phyloP scores from a whole-genome alignment of 2,888 invertebrate genomes.

The Steinernema carpocapsae region DNA sequence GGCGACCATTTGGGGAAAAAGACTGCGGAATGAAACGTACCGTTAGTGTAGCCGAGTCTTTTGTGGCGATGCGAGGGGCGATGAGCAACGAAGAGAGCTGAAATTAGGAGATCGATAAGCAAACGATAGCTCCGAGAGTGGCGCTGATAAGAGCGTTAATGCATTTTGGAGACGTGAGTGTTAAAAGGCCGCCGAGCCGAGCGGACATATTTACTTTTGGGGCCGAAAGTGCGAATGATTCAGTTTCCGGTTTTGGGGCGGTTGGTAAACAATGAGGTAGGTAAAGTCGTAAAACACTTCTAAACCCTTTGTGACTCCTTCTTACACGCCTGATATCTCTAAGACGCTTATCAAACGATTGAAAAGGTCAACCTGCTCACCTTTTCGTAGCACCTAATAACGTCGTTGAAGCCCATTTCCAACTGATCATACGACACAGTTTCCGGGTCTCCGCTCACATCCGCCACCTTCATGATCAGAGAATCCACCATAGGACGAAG shows the following conservation, averaged over 20 bases:
- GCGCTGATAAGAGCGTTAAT: conserved; percentile 21
- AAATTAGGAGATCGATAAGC: conserved; percentile 35
- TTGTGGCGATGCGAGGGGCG: conserved; percentile 33
- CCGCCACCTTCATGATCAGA: conserved; percentile 48
- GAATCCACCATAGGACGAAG: conserved; percentile 45
- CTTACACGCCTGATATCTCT: no score
- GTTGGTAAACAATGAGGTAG: neutral
- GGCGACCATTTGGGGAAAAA: conserved; percentile 10
- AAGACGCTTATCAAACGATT: no score
- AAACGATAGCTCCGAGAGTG: neutral
- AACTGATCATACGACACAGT: conserved; percentile 36
- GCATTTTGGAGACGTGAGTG: neutral
- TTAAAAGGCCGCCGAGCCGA: neutral
- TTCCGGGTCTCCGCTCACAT: conserved; percentile 42
- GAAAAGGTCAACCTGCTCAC: neutral
- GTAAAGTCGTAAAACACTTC: no score
- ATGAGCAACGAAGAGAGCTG: conserved; percentile 33
- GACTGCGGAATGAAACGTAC: conserved; percentile 23
- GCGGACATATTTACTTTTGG: neutral
- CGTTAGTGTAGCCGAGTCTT: conserved; percentile 31
- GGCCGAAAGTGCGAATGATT: neutral
- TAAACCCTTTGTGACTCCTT: no score
- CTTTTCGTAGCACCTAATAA: conserved; percentile 46
- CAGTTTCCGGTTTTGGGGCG: conserved; percentile 6
- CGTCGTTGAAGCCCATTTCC: conserved; percentile 48